Evolutionary conservation across 2,113 vertebrate genomes (phyloP), one percentile per base, ranked within the genome.

Genomic region (Fulica atra): DNA sequence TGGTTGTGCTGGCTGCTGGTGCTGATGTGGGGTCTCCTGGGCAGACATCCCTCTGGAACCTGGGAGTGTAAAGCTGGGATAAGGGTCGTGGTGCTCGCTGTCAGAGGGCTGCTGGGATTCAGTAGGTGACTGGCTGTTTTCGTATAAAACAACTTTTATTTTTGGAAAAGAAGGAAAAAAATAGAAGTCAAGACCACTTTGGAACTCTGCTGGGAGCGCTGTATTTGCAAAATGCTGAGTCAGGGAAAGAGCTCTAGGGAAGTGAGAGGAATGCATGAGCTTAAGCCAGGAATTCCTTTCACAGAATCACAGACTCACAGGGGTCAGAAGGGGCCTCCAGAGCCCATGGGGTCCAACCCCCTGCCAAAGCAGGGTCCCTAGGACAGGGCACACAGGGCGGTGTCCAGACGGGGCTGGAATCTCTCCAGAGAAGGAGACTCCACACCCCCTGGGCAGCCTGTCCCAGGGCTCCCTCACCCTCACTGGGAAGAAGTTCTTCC

Each of bases 251-350:
- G 9, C 54, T 64, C 10, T 15, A 46, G 63, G 44, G 50, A 51
- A 38, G 26, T 1, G 8, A 51, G 63, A 25, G 40, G 16, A n/a
- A 31, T 0, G 7, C 15, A 9, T 6, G 20, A 0, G 3, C 28
- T 33, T 42, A 24, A 81, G 40, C 31, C 56, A 38, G n/a, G 25
- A 73, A 40, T 3, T 38, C 31, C 50, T 57, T 63, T 64, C 33
- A n/a, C n/a, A n/a, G n/a, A 46, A 46, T 46, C 44, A 46, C 44
- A 46, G 44, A 40, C 11, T 13, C 13, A 13, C 42, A 42, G 42
- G 42, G 42, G 42, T 44, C 7, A 16, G 16, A 16, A 44, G 44
- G 44, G 44, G 7, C 44, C 44, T 9, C 44, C 44, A 46, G 44
- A 46, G 44, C 44, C 44, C 44, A 19, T 46, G 44, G 44, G 44